phyloP scores from a whole-genome alignment of 2,888 invertebrate species.

The Sphaerophoria rueppellii region DNA sequence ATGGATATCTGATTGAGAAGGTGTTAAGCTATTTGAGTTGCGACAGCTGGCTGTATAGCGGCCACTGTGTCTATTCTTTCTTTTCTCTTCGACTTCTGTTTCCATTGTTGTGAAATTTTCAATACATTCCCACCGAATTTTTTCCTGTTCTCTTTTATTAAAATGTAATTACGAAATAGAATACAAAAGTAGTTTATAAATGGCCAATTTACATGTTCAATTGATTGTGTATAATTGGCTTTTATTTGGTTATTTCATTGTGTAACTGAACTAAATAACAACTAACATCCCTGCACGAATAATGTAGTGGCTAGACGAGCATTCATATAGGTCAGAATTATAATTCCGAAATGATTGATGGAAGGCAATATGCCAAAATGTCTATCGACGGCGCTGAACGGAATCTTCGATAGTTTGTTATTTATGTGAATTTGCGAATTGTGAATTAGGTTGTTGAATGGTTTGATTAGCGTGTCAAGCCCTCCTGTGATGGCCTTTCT shows the following conservation, averaged over 20 bases:
- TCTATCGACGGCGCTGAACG: constrained; percentile 14
- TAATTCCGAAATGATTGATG: constrained; percentile 60
- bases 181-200: constrained; percentile 39
- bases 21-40: constrained; percentile 51
- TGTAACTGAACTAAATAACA: constrained; percentile 14
- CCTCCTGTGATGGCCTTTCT: neutral
- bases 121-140: constrained; percentile 5
- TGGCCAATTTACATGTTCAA: constrained; percentile 69
- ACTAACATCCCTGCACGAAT: neutral
- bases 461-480: constrained; percentile 34
- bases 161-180: constrained; percentile 62
- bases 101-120: neutral
- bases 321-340: constrained; percentile 19
- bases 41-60: constrained; percentile 59
- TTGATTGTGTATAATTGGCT: constrained; percentile 71
- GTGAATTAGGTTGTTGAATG: constrained; percentile 23
- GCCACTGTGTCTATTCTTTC: constrained; percentile 7
- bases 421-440: constrained; percentile 38
- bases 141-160: constrained; percentile 54
- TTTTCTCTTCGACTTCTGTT: neutral
- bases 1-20: constrained; percentile 71
- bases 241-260: constrained; percentile 29
- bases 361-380: constrained; percentile 56
- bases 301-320: neutral
- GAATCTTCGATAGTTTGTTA: constrained; percentile 22